Evolutionary conservation across 2,113 vertebrate genomes (phyloP), one percentile per base, ranked within the genome.

Genomic region (Symphodus melops): DNA sequence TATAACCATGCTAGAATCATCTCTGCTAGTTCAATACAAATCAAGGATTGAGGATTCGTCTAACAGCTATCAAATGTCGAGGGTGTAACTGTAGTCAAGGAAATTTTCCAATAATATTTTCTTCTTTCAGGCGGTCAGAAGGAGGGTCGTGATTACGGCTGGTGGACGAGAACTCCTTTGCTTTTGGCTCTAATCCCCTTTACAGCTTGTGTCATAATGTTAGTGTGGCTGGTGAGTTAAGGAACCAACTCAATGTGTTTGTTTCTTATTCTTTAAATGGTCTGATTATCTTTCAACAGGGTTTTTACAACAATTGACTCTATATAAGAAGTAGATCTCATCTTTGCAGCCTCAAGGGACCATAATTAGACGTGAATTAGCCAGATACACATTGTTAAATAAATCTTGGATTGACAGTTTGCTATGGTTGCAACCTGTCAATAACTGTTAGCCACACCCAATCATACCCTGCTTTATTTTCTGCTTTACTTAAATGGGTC

Each of bases 131-230:
- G 79, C 8, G 75, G 80, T 79, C 86, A 63, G 46, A 84, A 79
- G 53, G 69, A 88, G 39, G 49, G 64, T 70, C 86, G 66, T 0
- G 53, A 60, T 12, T 25, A 59, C 61, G 74, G 72, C 79, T 90
- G 86, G 91, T 79, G 36, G 0, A 85, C 58, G 20, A 89, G 88
- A 69, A 54, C 73, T 28, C 72, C 87, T 9, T 20, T 90, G 73
- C 67, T 93, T 42, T 72, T 93, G 62, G 69, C 62, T 20, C 65
- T 92, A 20, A 79, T 93, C 54, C 90, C 91, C 20, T 81, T 93
- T 36, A 39, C 46, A 53, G 82, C 84, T 37, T 91, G 85, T 68
- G 57, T 88, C 36, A 21, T 70, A 28, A 56, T 93, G 36, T 17
- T 92, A 8, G 33, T 87, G 13, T 93, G 89, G 87, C 76, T 87